Evolutionary conservation across 2,797 vertebrate species (phyloP).

Genomic region (Chelon auratus): DNA sequence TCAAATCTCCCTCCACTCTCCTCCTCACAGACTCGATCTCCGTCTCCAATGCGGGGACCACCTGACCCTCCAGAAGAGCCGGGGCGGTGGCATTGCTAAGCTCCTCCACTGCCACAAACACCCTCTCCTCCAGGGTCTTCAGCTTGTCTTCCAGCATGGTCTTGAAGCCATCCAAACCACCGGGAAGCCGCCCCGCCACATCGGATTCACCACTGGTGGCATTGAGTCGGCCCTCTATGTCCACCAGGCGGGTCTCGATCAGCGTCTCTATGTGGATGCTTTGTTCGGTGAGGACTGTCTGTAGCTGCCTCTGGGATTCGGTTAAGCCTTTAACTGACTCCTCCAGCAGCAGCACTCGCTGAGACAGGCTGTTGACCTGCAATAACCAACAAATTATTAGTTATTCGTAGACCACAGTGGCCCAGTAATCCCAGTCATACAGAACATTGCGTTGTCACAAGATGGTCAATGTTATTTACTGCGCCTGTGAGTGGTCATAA

Average conservation of each 20-base stretch:
- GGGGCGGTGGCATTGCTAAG: slow-evolving; percentile 85
- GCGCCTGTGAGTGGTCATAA: no score
- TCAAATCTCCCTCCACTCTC: slow-evolving; percentile 84
- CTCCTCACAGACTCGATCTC: slow-evolving; percentile 88
- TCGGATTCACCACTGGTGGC: slow-evolving; percentile 78
- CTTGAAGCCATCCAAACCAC: slow-evolving; percentile 88
- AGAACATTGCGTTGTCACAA: no score
- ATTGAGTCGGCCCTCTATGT: slow-evolving; percentile 89
- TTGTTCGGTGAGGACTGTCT: slow-evolving; percentile 83
- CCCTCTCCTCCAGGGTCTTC: slow-evolving; percentile 90
- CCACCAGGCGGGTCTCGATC: slow-evolving; percentile 87
- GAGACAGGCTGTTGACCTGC: slow-evolving; percentile 84
- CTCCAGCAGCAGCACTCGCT: slow-evolving; percentile 90
- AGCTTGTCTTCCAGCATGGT: slow-evolving; percentile 90
- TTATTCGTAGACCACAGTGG: neutral
- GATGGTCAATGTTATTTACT: no score
- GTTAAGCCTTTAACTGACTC: slow-evolving; percentile 89
- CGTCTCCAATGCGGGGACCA: slow-evolving; percentile 88
- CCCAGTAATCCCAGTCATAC: no score
- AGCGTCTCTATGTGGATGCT: slow-evolving; percentile 83
- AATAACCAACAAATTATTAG: slow-evolving; percentile 6
- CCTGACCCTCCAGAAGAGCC: slow-evolving; percentile 85
- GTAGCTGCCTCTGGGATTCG: slow-evolving; percentile 88
- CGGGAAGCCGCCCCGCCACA: slow-evolving; percentile 68
- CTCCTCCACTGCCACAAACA: slow-evolving; percentile 89